phyloP scores from a whole-genome alignment of 2,113 vertebrate genomes.

The Hippocampus zosterae region DNA sequence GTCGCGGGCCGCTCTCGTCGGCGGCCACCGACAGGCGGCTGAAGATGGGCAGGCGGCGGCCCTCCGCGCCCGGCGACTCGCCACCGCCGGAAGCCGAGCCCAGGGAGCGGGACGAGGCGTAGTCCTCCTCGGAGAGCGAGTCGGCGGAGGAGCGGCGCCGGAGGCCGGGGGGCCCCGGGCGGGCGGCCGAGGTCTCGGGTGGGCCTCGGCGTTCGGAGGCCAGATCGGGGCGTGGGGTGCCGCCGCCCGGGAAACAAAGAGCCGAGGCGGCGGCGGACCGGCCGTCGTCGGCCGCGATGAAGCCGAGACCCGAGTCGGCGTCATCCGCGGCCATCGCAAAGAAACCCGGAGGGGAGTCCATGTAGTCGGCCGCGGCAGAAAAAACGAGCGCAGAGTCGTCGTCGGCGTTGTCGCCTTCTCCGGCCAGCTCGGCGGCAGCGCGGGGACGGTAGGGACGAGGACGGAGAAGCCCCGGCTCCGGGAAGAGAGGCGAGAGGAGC shows the following conservation, averaged over 20 bases:
- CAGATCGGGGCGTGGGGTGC: neutral
- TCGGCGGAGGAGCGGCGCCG: conserved; percentile 68
- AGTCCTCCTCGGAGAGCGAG: conserved; percentile 77
- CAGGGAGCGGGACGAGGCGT: conserved; percentile 72
- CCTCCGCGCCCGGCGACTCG: conserved; percentile 70
- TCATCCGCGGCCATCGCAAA: neutral
- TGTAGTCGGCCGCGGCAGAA: conserved; percentile 16
- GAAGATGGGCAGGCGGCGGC: conserved; percentile 74
- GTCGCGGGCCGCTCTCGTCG: conserved; percentile 48
- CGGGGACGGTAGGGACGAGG: conserved; percentile 50
- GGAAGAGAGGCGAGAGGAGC: conserved; percentile 66
- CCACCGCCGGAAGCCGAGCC: conserved; percentile 70
- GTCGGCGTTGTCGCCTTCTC: neutral
- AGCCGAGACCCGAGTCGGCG: conserved; percentile 12
- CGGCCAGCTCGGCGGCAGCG: conserved; percentile 34
- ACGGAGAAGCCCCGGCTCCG: conserved; percentile 45
- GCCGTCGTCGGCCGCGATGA: conserved; percentile 19
- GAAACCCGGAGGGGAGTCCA: conserved; percentile 10
- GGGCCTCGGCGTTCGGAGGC: too few relatives aligned
- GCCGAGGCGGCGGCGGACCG: too few relatives aligned
- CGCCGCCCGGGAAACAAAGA: conserved; percentile 15
- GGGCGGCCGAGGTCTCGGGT: neutral
- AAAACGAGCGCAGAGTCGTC: conserved; percentile 41
- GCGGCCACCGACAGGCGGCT: conserved; percentile 75
- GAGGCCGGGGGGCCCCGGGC: conserved; percentile 12